Evolutionary conservation across 2,113 vertebrate genomes (phyloP).

Genomic region (Phalacrocorax aristotelis): DNA sequence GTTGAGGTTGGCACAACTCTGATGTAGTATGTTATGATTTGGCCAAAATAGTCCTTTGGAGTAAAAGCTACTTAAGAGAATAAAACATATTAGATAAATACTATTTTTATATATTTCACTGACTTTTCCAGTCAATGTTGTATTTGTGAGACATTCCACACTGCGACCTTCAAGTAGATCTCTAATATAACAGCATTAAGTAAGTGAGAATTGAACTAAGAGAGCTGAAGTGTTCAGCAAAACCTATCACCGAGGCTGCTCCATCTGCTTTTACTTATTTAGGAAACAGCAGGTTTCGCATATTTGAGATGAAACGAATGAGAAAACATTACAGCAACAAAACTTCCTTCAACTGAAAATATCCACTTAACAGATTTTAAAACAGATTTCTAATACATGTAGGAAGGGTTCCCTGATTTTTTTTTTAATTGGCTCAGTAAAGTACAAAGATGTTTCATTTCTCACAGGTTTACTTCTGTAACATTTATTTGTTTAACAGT

Average conservation of each 20-base stretch:
- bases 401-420: slow-evolving; percentile 68
- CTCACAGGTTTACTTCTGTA: slow-evolving; percentile 69
- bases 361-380: slow-evolving; percentile 72
- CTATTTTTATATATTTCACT: not conserved
- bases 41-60: not conserved
- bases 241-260: slow-evolving; percentile 59
- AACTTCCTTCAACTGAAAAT: slow-evolving; percentile 68
- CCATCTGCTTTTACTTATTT: slow-evolving; percentile 75
- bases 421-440: slow-evolving; percentile 67
- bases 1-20: not conserved
- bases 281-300: slow-evolving; percentile 75
- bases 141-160: slow-evolving; percentile 1
- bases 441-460: slow-evolving; percentile 67
- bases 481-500: slow-evolving; percentile 70
- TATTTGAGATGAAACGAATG: slow-evolving; percentile 72
- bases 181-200: slow-evolving; percentile 50
- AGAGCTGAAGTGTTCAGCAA: slow-evolving; percentile 60
- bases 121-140: not conserved
- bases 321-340: slow-evolving; percentile 72
- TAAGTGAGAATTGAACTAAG: slow-evolving; percentile 56
- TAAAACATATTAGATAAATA: not conserved
- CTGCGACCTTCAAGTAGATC: slow-evolving; percentile 10
- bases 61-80: not conserved
- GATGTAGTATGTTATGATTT: not conserved
- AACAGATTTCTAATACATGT: slow-evolving; percentile 74